These are phyloP conservation scores for Dendroctonus ponderosae DNA, from an alignment of 1,140 invertebrate species.

Conservation along the genomic window DNA sequence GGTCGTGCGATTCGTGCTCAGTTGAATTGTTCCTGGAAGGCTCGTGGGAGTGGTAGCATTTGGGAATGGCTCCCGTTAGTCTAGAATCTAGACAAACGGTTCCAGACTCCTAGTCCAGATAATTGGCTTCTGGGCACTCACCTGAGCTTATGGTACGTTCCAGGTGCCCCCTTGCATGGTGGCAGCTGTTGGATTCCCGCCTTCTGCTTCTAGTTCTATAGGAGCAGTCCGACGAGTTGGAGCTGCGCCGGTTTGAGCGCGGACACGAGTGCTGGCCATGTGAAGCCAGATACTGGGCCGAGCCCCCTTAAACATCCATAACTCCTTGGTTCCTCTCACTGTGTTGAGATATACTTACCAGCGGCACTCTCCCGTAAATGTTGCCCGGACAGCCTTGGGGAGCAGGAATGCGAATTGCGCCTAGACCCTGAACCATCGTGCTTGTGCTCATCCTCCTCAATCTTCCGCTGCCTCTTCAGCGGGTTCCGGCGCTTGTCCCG, in stretches of 20 bases:
- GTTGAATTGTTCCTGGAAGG: conserved; percentile 30
- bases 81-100: conserved; percentile 39
- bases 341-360: no score
- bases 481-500: conserved; percentile 68
- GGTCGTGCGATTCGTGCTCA: conserved; percentile 30
- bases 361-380: conserved; percentile 2
- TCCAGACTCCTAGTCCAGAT: no score
- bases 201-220: conserved; percentile 42
- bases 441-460: conserved; percentile 61
- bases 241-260: conserved; percentile 37
- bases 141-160: conserved; percentile 47
- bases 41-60: conserved; percentile 42
- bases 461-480: conserved; percentile 69
- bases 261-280: conserved; percentile 25
- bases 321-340: no score
- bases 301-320: conserved; percentile 23
- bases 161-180: conserved; percentile 39
- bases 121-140: background rate
- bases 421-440: conserved; percentile 20
- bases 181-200: conserved; percentile 36
- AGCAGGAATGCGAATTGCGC: conserved; percentile 41
- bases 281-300: conserved; percentile 40
- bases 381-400: conserved; percentile 30
- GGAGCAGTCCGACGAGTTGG: conserved; percentile 50
- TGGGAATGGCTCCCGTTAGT: conserved; percentile 44